Conservation (phyloP, 2,113 vertebrate species). For the Astur gentilis region DNA sequence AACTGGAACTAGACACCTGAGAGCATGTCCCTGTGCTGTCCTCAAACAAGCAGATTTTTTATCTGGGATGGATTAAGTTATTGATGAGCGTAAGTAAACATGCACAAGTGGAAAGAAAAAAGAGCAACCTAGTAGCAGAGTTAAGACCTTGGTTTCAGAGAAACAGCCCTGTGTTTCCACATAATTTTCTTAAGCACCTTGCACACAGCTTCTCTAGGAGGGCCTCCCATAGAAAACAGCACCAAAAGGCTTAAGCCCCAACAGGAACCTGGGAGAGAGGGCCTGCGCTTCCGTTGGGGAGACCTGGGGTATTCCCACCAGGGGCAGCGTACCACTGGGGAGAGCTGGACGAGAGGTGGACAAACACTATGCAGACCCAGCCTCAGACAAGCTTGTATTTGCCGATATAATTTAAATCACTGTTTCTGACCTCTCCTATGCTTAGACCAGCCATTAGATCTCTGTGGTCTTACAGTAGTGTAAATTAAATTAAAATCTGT, state of each 20-base stretch:
- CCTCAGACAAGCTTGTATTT: neutral
- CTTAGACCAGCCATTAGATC: neutral
- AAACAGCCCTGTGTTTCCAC: neutral
- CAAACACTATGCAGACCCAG: neutral
- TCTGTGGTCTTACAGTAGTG: neutral
- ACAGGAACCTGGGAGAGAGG: neutral
- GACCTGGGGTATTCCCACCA: neutral
- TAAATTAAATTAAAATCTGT: neutral
- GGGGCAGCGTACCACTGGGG: neutral
- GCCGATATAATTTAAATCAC: neutral
- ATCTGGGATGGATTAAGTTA: neutral
- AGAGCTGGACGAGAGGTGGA: neutral
- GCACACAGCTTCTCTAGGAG: neutral
- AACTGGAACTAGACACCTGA: neutral
- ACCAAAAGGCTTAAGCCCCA: neutral
- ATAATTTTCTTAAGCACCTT: neutral
- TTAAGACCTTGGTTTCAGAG: neutral
- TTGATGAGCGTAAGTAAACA: neutral
- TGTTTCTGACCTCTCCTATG: neutral
- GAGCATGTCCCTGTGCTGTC: neutral
- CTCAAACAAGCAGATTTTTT: neutral
- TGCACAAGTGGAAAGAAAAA: neutral
- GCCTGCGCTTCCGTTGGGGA: fast-evolving
- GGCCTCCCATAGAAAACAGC: neutral
- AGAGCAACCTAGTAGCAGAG: neutral